These are phyloP conservation scores for Cercopithecus mitis DNA, from an alignment of 2,797 vertebrate species.

Conservation along the genomic window DNA sequence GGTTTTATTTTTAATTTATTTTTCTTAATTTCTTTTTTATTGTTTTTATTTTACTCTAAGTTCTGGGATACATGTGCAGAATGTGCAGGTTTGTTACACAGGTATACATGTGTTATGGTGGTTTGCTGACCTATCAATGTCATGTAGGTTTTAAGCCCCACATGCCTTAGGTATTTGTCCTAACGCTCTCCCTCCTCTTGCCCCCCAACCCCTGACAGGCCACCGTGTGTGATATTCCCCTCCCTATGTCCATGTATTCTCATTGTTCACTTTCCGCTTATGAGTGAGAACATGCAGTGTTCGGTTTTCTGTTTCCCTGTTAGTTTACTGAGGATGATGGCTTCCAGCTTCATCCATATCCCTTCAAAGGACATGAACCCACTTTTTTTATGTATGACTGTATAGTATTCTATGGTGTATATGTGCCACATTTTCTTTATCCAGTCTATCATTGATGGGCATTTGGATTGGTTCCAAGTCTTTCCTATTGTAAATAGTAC, in stretches of 20 bases:
- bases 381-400: too few relatives aligned
- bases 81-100: neutral
- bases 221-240: neutral
- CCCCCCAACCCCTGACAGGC: neutral
- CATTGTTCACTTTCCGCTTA: neutral
- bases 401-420: too few relatives aligned
- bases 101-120: neutral
- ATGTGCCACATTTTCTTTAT: too few relatives aligned
- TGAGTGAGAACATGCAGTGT: neutral
- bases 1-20: neutral
- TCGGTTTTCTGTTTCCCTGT: too few relatives aligned
- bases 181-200: neutral
- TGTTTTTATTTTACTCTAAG: neutral
- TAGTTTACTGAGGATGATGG: too few relatives aligned
- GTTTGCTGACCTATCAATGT: neutral
- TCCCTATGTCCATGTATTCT: neutral
- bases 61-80: neutral
- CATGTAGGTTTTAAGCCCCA: neutral
- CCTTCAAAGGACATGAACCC: too few relatives aligned
- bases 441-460: too few relatives aligned
- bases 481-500: too few relatives aligned
- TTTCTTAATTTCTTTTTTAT: too few relatives aligned
- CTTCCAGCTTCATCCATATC: too few relatives aligned
- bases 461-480: too few relatives aligned
- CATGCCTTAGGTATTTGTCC: neutral